Evolutionary conservation across 2,797 vertebrate genomes (phyloP).

Genomic region (Phalanger gymnotis): DNA sequence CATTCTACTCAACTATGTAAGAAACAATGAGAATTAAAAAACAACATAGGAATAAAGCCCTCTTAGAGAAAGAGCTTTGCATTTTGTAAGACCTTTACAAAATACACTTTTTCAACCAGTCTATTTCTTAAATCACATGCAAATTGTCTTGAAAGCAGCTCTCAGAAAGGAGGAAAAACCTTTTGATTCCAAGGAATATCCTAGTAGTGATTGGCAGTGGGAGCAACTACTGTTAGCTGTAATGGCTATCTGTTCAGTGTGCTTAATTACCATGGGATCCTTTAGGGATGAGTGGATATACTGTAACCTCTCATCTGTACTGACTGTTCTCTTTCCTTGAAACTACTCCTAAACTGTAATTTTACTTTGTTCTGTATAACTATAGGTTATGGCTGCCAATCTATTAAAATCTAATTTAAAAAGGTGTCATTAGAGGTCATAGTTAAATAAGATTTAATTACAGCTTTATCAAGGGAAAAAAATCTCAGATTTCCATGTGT

Average conservation of each 20-base stretch:
- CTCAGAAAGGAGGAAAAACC: constrained; percentile 3
- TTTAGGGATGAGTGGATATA: constrained; percentile 51
- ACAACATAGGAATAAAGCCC: constrained; percentile 12
- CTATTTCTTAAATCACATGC: constrained; percentile 27
- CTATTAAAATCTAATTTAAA: constrained; percentile 76
- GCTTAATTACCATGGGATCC: constrained; percentile 57
- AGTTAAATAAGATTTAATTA: constrained; percentile 77
- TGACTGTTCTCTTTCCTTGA: constrained; percentile 65
- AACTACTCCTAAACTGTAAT: constrained; percentile 61
- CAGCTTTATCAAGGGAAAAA: constrained; percentile 63
- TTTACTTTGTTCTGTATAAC: constrained; percentile 72
- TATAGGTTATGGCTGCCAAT: constrained; percentile 71
- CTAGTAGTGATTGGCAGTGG: background rate
- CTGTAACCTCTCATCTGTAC: constrained; percentile 64
- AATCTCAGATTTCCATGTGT: constrained; percentile 55
- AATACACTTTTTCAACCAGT: background rate
- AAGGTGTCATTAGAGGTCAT: constrained; percentile 69
- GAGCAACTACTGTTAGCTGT: constrained; percentile 55
- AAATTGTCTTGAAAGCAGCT: constrained; percentile 45
- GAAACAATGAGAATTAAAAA: constrained; percentile 31
- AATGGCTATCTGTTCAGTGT: constrained; percentile 53
- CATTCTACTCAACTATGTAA: constrained; percentile 14
- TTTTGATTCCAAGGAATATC: constrained; percentile 60
- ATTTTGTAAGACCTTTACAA: background rate
- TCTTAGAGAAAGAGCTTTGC: background rate